phyloP scores from a whole-genome alignment of 2,797 vertebrate species.

The Gorsachius magnificus region DNA sequence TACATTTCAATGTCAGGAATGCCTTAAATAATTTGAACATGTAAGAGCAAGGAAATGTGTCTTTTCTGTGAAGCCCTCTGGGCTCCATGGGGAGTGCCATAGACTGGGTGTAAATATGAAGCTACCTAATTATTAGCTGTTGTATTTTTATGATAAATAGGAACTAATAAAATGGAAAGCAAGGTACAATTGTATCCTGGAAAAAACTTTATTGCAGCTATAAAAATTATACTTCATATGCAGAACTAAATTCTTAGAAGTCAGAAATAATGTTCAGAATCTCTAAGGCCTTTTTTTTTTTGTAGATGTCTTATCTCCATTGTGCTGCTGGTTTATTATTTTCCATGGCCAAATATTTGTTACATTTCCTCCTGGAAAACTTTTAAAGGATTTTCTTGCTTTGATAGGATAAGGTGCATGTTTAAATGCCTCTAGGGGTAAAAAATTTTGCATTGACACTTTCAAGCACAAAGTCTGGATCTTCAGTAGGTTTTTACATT shows the following conservation, averaged over 20 bases:
- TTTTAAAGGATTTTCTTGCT: slow-evolving; percentile 17
- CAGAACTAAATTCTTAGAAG: not conserved
- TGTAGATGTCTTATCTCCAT: not conserved
- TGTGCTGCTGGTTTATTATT: not conserved
- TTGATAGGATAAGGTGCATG: not conserved
- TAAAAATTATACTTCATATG: not conserved
- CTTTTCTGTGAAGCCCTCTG: not conserved
- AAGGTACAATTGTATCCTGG: not conserved
- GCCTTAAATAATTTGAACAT: not conserved
- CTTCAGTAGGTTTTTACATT: slow-evolving; percentile 66
- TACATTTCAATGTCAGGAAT: not conserved
- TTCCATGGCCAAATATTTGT: not conserved
- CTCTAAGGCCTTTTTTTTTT: not conserved
- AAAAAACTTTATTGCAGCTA: not conserved
- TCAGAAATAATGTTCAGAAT: not conserved
- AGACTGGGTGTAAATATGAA: not conserved
- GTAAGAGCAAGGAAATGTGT: not conserved
- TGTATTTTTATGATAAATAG: not conserved
- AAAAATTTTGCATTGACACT: slow-evolving; percentile 40
- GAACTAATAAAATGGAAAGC: not conserved
- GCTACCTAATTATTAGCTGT: not conserved
- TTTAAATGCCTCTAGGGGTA: slow-evolving; percentile 10
- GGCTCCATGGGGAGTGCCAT: not conserved
- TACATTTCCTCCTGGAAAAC: not conserved
- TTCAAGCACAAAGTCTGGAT: slow-evolving; percentile 69